Evolutionary conservation across 2,888 invertebrate genomes (phyloP).

Genomic region (Leptinotarsa juncta): DNA sequence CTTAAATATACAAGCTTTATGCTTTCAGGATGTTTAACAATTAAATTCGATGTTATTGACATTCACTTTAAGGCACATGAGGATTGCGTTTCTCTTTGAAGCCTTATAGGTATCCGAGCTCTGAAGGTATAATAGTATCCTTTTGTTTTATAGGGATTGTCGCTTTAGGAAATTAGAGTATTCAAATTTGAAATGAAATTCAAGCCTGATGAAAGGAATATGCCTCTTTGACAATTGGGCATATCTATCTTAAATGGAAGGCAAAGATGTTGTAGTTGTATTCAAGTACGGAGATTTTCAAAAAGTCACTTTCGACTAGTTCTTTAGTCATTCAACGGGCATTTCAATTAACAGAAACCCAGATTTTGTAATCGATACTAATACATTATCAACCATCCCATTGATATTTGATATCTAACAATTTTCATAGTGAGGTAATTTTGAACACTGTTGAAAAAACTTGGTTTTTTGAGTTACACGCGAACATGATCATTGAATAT

Average conservation of each 20-base stretch:
- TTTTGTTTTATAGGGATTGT: neutral
- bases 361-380: no score
- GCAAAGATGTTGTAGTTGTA: neutral
- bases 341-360: no score
- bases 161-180: neutral
- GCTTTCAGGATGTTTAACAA: neutral
- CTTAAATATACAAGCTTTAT: neutral
- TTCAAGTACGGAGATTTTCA: no score
- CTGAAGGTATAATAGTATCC: neutral
- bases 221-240: neutral
- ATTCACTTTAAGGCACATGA: neutral
- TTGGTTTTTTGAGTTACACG: no score
- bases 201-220: neutral
- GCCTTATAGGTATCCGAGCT: conserved; percentile 1
- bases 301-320: no score
- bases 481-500: no score
- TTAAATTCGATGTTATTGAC: neutral
- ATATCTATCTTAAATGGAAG: neutral
- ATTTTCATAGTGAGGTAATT: no score
- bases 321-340: no score
- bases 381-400: no score
- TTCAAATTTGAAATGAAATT: neutral
- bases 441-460: no score
- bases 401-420: no score
- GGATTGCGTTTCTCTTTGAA: conserved; percentile 2